Base-by-base conservation (phyloP, 2,113 vertebrate genomes). In the Eulemur macaco region DNA sequence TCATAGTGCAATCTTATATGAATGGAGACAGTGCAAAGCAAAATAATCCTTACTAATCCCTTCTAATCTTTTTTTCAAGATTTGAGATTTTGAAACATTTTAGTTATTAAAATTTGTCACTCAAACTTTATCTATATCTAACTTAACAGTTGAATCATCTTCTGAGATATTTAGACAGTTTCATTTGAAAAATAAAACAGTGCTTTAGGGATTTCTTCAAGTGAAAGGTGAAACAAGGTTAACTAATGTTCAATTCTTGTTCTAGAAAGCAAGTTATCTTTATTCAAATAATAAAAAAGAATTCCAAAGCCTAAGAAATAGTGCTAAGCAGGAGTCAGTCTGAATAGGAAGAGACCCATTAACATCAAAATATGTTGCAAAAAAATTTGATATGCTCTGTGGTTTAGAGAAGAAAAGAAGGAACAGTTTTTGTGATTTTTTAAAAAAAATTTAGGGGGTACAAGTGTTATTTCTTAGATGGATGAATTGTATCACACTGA, bases 101-200 rank as follows among this genome's bases (percentile, higher is more conserved):
- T 86, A 74, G 39, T 98, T 98, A 98, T 96, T 97, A 97, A 93
- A 97, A 92, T 96, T 97, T 96, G 94, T 94, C 96, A 93, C 77
- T 98, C 95, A 97, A 66, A 91, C 18, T 98, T 97, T 91, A 92
- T 94, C 96, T 87, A 97, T 96, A 96, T 86, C 73, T 81, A 97
- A 93, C 54, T 95, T 98, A 98, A 97, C 96, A 97, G 98, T 97
- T 98, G 76, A 98, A 97, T 98, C 97, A 97, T 97, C 87, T 84
- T 96, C 82, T 95, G 63, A 69, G n/a, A 91, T 97, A 94, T 89
- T 86, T 93, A 96, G n/a, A 96, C 89, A 86, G 69, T 58, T 54
- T 94, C 25, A 87, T 50, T 96, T 86, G 78, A 80, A 92, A 93
- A 87, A 74, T 42, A 66, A 91, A 96, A 37, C 42, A 56, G 6